A percentile compares a stretch with the other conserved stretches of the same genome.
These are phyloP conservation scores for Okapia johnstoni DNA, from an alignment of 2,113 vertebrate species.

Conservation along the genomic window DNA sequence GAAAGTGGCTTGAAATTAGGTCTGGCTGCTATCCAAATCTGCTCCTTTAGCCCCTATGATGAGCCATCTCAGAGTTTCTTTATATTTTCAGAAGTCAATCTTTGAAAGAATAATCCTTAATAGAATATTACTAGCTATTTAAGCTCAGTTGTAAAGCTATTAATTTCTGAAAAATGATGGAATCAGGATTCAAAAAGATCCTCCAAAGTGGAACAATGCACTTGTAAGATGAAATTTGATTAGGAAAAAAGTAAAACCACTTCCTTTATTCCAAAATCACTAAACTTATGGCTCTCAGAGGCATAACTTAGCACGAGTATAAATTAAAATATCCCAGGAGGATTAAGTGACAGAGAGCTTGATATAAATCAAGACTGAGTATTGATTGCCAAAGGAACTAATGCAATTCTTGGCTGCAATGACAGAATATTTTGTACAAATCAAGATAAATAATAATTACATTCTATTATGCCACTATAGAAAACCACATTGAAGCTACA, in stretches of 20 bases:
- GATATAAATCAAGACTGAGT: conserved; percentile 58
- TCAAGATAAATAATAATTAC: conserved; percentile 62
- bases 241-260: not conserved
- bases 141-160: not conserved
- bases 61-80: not conserved
- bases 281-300: not conserved
- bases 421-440: conserved; percentile 57
- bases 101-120: conserved; percentile 11
- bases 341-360: conserved; percentile 53
- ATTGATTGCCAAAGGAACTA: conserved; percentile 59
- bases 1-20: not conserved
- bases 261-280: conserved; percentile 19
- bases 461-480: conserved; percentile 34
- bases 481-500: conserved; percentile 23
- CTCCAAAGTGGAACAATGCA: not conserved
- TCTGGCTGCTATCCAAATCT: not conserved
- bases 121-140: conserved; percentile 2
- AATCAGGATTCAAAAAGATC: not conserved
- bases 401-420: conserved; percentile 69
- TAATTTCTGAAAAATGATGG: not conserved
- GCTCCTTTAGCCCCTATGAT: not conserved
- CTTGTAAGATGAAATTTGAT: not conserved
- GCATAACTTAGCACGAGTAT: conserved; percentile 10
- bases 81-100: not conserved
- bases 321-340: conserved; percentile 26